Evolutionary conservation across 2,888 invertebrate species (phyloP), one percentile per base, ranked within the genome.

Genomic region (Ophion obscuratus): DNA sequence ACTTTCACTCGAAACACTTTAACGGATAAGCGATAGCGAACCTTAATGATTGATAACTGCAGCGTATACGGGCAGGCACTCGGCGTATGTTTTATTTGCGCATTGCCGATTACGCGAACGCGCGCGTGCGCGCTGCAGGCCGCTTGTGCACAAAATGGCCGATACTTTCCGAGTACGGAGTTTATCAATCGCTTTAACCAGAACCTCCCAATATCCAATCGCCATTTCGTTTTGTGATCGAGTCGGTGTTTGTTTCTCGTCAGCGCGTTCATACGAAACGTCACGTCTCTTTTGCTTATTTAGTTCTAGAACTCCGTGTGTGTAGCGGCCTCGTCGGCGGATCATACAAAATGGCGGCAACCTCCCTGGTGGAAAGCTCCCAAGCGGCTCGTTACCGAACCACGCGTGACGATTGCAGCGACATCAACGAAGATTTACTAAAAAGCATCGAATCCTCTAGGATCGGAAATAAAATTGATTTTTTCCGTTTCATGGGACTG

Each of bases 401-500:
- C 27, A 31, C 31, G 11, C 64, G 57, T 11, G 24, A 14, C 6
- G 53, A 80, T 20, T 59, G 27, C 31, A 10, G 17, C n/a, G 9
- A 11, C 47, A 7, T 27, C 40, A 27, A 57, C 2, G 77, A 74
- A 59, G 78, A 83, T 36, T 1, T 14, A 53, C 10, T 47, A 57
- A 66, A 62, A 11, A 53, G 36, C 68, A 71, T 82, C 47, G 85
- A 87, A 7, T 36, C 71, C 10, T 53, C 81, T 11, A 71, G 66
- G 14, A 64, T 85, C 67, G 73, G n/a, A 7, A 36, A 68, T 11
- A 90, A 90, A 68, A 83, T 88, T 17, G 83, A 87, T 24, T 90
- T 90, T 78, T 81, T 90, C 36, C 87, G 70, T 4, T 85, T 59
- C 4, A 82, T 90, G 66, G 89, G 90, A 10, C 87, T 90, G 31